phyloP scores from a whole-genome alignment of 1,140 invertebrate species.

The Lycorma delicatula region DNA sequence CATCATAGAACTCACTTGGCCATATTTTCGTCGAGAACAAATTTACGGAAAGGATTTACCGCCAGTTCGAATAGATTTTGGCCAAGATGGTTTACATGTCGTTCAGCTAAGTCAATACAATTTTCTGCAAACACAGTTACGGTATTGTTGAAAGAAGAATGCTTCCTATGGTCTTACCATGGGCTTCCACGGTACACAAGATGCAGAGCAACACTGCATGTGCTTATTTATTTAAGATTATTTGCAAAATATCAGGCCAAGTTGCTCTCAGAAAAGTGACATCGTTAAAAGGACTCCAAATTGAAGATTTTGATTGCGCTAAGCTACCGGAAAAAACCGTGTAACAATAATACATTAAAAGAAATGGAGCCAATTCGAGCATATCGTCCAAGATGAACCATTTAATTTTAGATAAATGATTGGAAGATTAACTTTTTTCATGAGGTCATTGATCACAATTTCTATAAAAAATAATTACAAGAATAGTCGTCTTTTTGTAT shows the following conservation, averaged over 20 bases:
- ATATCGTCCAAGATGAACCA: too few relatives aligned
- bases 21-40: conserved; percentile 25
- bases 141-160: conserved; percentile 32
- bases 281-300: conserved; percentile 1
- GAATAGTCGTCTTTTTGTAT: too few relatives aligned
- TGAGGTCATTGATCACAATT: too few relatives aligned
- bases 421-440: too few relatives aligned
- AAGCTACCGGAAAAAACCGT: background rate
- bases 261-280: background rate
- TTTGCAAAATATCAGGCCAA: background rate
- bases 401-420: too few relatives aligned
- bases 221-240: background rate
- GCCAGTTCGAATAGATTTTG: conserved; percentile 25
- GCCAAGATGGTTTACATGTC: conserved; percentile 12
- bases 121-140: conserved; percentile 21
- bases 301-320: background rate
- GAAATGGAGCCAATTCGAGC: too few relatives aligned
- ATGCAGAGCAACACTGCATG: conserved; percentile 28
- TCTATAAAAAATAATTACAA: too few relatives aligned
- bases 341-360: background rate
- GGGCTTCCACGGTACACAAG: conserved; percentile 35
- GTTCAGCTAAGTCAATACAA: conserved; percentile 21
- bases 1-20: background rate
- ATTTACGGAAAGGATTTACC: conserved; percentile 25
- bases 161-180: conserved; percentile 35